Conservation (phyloP, 2,113 vertebrate genomes). For the Cygnus atratus region DNA sequence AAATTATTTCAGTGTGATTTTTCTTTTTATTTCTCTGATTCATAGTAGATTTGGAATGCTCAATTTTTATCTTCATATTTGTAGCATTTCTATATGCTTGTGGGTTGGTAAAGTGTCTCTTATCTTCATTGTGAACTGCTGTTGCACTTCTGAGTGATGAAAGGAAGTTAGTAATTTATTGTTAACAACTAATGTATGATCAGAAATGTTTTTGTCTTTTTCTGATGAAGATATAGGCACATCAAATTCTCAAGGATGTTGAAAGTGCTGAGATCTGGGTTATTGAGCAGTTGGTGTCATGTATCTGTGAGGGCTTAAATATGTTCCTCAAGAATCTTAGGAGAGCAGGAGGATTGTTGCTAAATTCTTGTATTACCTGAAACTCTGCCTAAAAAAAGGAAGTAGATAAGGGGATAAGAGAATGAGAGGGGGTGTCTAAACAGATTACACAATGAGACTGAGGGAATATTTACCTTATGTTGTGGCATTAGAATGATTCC, state of each 20-base stretch:
- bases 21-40: background rate
- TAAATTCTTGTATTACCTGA: background rate
- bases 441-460: background rate
- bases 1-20: background rate
- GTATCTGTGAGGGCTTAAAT: background rate
- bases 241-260: background rate
- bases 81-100: background rate
- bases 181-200: background rate
- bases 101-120: background rate
- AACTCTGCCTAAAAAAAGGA: background rate
- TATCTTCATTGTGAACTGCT: background rate
- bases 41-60: background rate
- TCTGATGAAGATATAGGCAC: background rate
- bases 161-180: background rate
- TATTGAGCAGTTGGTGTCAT: background rate
- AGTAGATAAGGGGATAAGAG: background rate
- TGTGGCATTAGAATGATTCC: background rate
- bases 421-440: background rate
- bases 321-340: background rate
- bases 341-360: background rate
- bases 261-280: background rate
- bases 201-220: background rate
- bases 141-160: background rate
- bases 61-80: background rate
- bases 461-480: background rate